phyloP scores from a whole-genome alignment of 2,888 invertebrate genomes.

The Pantelozetes paolii region DNA sequence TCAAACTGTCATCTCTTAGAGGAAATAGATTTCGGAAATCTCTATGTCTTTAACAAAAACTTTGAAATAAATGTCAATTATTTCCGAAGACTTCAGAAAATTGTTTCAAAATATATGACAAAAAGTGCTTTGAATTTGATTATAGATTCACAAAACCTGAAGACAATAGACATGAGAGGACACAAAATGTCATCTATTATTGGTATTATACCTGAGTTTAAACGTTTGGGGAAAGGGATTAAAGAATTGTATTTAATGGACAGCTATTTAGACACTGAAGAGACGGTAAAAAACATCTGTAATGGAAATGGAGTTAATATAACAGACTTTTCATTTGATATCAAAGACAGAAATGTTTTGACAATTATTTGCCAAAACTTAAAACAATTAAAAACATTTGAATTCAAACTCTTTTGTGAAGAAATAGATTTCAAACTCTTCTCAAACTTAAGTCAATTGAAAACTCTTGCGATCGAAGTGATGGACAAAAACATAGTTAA shows the following conservation, averaged over 20 bases:
- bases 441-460: not conserved
- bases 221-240: not conserved
- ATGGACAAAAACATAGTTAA: not conserved
- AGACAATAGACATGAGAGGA: not conserved
- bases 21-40: not conserved
- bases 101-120: not conserved
- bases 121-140: not conserved
- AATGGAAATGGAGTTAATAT: not conserved
- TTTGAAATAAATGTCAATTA: conserved; percentile 5
- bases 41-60: not conserved
- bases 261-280: not conserved
- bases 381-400: not conserved
- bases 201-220: not conserved
- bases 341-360: not conserved
- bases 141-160: not conserved
- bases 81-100: not conserved
- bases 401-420: not conserved
- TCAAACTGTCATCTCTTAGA: not conserved
- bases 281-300: not conserved
- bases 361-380: not conserved
- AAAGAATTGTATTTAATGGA: not conserved
- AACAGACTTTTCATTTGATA: not conserved
- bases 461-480: not conserved
- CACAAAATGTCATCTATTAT: not conserved
- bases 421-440: not conserved